Percentiles rank a stretch among this genome's conserved stretches.
Evolutionary conservation across 2,797 vertebrate genomes (phyloP).

Genomic region (Chaenodraco wilsoni): DNA sequence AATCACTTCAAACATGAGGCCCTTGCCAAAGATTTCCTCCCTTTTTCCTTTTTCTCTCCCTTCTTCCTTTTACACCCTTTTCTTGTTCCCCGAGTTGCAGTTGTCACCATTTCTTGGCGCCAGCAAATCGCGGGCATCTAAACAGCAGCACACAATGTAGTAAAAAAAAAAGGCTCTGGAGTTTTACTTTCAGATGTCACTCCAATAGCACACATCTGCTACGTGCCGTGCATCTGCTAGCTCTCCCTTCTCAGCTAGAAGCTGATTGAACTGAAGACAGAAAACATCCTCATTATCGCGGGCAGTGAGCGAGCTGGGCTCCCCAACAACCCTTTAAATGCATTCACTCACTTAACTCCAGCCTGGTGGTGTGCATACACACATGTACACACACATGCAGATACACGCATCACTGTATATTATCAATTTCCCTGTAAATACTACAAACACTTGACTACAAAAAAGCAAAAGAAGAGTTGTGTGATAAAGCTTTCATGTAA

Average conservation of each 20-base stretch:
- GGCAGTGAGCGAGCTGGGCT: constrained; percentile 66
- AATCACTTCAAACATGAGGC: constrained; percentile 85
- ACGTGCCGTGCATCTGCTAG: constrained; percentile 82
- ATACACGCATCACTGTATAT: constrained; percentile 2
- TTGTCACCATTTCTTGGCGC: constrained; percentile 61
- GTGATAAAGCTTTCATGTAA: not conserved
- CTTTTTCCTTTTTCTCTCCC: constrained; percentile 63
- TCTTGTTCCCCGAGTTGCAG: constrained; percentile 71
- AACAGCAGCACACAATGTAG: constrained; percentile 76
- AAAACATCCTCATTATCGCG: constrained; percentile 85
- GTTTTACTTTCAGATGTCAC: constrained; percentile 86
- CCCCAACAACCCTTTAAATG: constrained; percentile 70
- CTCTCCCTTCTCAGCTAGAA: constrained; percentile 63
- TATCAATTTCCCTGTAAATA: not conserved
- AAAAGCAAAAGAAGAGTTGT: not conserved
- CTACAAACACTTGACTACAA: not conserved
- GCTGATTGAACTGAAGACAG: constrained; percentile 82
- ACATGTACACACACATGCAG: constrained; percentile 20
- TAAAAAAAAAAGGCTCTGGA: constrained; percentile 71
- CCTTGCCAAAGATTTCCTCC: constrained; percentile 81
- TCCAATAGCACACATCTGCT: constrained; percentile 88
- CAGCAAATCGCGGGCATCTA: constrained; percentile 79
- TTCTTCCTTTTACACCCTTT: constrained; percentile 65
- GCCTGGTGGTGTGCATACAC: constrained; percentile 36
- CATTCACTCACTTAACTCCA: constrained; percentile 71